Evolutionary conservation across 2,113 vertebrate genomes (phyloP), one percentile per base, ranked within the genome.

Genomic region (Chunga burmeisteri): DNA sequence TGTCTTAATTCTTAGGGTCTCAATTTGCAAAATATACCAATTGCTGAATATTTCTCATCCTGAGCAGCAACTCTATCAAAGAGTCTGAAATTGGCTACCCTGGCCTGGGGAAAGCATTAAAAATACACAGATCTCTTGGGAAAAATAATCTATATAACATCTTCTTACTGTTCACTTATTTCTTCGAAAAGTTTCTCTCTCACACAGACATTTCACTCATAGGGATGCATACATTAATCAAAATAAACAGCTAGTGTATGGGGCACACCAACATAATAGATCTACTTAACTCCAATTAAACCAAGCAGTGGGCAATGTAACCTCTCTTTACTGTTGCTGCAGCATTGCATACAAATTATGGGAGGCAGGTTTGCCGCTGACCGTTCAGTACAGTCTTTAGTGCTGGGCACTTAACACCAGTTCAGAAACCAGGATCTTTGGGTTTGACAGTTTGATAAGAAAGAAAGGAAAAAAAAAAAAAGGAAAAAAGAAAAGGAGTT

Each of bases 241-340:
- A 95, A 97, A 92, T 95, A 96, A 96, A 93, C 94, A 97, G 94
- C 63, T 75, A 86, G 74, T 90, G 89, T 94, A 87, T 36, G 66
- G 92, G 94, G 93, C 81, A 72, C 82, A 59, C 29, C 0, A 3
- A 81, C 89, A 88, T 95, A 97, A 98, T 93, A 89, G 96, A 80
- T 89, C 89, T 96, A 97, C 77, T 97, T 98, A 98, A 96, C 96
- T 97, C 86, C 96, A 97, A 97, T 98, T 97, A 98, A 98, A 91
- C 80, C 81, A 86, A 97, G 89, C 97, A 91, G 89, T 96, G 94
- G 96, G 95, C 94, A 96, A 26, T 16, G 32, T 83, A 96, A 96
- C 81, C 94, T 95, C 91, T 93, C 62, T 6, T 30, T 71, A 66
- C 68, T 0, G 0, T 11, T 53, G 72, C 91, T 81, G 92, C 62